phyloP scores from a whole-genome alignment of 2,888 invertebrate genomes.

The Ophion ventricosus region DNA sequence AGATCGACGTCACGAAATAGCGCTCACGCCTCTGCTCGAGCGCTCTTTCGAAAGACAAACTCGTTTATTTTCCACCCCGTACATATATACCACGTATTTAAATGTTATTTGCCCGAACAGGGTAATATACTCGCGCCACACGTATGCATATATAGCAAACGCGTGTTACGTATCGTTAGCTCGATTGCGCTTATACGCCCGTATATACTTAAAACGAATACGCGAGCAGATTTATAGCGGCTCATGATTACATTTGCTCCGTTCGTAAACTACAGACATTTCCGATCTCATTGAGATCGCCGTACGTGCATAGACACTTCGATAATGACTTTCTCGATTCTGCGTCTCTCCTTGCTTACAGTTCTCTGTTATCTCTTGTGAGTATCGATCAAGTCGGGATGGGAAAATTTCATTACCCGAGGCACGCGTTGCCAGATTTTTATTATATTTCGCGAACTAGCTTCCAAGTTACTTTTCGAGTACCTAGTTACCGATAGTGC shows the following conservation, averaged over 20 bases:
- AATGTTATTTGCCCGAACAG: neutral
- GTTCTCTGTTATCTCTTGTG: constrained; percentile 14
- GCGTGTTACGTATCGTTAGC: constrained; percentile 28
- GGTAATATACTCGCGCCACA: constrained; percentile 5
- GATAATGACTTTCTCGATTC: constrained; percentile 48
- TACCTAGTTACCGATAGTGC: neutral
- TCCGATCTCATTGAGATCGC: constrained; percentile 57
- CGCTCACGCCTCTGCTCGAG: constrained; percentile 63
- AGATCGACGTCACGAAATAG: constrained; percentile 65
- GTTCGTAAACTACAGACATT: constrained; percentile 53
- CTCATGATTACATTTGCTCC: constrained; percentile 47
- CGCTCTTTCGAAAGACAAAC: constrained; percentile 65
- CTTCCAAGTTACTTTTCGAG: neutral
- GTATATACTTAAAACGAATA: constrained; percentile 19
- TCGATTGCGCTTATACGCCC: neutral
- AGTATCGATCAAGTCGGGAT: constrained; percentile 19
- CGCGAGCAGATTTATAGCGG: constrained; percentile 58
- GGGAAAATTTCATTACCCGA: neutral
- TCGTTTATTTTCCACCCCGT: constrained; percentile 56
- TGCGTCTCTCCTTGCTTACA: neutral
- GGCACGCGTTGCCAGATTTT: neutral
- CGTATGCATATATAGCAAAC: constrained; percentile 15
- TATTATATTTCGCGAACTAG: neutral
- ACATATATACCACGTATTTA: constrained; percentile 20
- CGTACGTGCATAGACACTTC: constrained; percentile 1